phyloP scores from a whole-genome alignment of 2,888 invertebrate genomes.

The Harpalus rufipes region DNA sequence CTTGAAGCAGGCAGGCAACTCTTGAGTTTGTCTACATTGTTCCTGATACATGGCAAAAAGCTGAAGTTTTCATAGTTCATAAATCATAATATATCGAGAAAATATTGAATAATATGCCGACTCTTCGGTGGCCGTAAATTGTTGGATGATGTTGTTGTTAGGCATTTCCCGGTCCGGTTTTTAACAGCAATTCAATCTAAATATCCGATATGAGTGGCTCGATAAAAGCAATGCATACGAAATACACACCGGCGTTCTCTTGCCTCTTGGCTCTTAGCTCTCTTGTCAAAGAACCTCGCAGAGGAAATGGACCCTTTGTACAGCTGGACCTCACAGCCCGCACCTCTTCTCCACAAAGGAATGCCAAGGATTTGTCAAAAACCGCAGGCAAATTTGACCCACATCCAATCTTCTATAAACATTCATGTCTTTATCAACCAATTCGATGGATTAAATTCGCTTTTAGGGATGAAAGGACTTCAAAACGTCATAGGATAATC shows the following conservation, averaged over 20 bases:
- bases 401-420: slow-evolving; percentile 31
- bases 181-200: slow-evolving; percentile 59
- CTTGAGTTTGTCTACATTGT: too few species aligned
- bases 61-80: too few species aligned
- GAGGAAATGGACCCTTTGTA: slow-evolving; percentile 33
- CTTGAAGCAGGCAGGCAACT: too few species aligned
- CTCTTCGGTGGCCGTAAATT: background rate
- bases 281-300: slow-evolving; percentile 1
- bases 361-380: slow-evolving; percentile 55
- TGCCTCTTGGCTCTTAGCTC: slow-evolving; percentile 34
- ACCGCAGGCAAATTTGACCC: slow-evolving; percentile 43
- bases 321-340: background rate
- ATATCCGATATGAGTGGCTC: slow-evolving; percentile 62
- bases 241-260: slow-evolving; percentile 30
- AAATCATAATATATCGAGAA: too few species aligned
- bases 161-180: background rate
- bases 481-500: too few species aligned
- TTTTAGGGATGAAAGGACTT: background rate
- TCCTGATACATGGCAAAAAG: too few species aligned
- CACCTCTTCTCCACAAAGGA: slow-evolving; percentile 27
- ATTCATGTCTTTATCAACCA: slow-evolving; percentile 41
- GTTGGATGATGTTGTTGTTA: background rate
- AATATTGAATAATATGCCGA: background rate
- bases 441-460: slow-evolving; percentile 34
- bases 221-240: slow-evolving; percentile 66